These are phyloP conservation scores for Microcebus ravelobensis DNA, from an alignment of 2,113 vertebrate species.

Conservation along the genomic window DNA sequence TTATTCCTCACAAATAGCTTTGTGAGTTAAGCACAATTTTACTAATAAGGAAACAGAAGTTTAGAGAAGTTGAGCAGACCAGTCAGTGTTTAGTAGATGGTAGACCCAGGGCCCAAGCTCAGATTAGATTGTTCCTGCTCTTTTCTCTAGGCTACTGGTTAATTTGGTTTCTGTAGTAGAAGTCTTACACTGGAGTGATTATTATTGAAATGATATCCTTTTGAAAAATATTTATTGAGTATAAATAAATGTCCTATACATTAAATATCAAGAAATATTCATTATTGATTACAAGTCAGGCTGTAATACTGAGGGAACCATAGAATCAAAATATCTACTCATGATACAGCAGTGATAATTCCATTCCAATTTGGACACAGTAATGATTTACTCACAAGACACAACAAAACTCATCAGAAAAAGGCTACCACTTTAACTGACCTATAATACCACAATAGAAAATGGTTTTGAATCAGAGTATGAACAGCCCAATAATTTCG, in stretches of 20 bases:
- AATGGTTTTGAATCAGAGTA: conserved; percentile 54
- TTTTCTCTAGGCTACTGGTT: not conserved
- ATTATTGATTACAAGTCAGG: conserved; percentile 75
- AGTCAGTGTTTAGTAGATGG: not conserved
- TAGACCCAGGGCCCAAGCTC: not conserved
- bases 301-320: conserved; percentile 71
- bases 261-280: conserved; percentile 81
- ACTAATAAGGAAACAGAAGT: not conserved
- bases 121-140: not conserved
- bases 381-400: conserved; percentile 69
- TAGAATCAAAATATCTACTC: conserved; percentile 64
- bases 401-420: conserved; percentile 61
- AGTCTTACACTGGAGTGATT: conserved; percentile 39
- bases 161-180: not conserved
- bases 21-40: not conserved
- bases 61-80: not conserved
- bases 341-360: conserved; percentile 64
- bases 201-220: conserved; percentile 70
- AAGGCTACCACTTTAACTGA: conserved; percentile 53
- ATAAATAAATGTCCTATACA: conserved; percentile 82
- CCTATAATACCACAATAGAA: conserved; percentile 58
- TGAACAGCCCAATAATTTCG: conserved; percentile 34
- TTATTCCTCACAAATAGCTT: conserved; percentile 1
- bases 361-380: conserved; percentile 66
- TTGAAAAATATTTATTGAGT: conserved; percentile 83